Base-by-base conservation (phyloP, 2,797 vertebrate genomes). In the Coregonus suidteri region DNA sequence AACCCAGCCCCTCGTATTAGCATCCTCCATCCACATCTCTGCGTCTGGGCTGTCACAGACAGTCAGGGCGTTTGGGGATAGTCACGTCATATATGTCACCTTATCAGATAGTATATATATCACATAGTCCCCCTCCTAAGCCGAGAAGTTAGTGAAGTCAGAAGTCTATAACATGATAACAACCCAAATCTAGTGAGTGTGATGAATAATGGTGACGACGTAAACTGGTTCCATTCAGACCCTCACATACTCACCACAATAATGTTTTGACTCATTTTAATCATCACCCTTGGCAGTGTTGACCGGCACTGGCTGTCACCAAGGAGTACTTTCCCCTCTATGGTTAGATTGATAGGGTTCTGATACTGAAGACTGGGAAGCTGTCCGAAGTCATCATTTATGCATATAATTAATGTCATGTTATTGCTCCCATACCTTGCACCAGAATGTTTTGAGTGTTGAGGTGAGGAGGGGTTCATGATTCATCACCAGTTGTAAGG, bases 241-340 rank as follows among this genome's bases (percentile, higher is more conserved):
- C 16, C 4, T 31, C 30, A 15, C 15, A 25, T 15, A 66, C 15
- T 4, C 13, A 47, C 20, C 4, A 59, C 66, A 71, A n/a, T 14
- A 34, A 34, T 30, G 1, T 65, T 86, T 56, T n/a, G 85, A 89
- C 67, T 86, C 85, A 89, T 34, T 7, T 30, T 13, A 13, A 18
- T 4, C 0, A 9, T 70, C 54, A 65, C 31, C 13, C 7, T 4
- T 15, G 9, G 5, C 66, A 35, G 1, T 68, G 53, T 73, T 79
- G 70, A 3, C 11, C 59, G 54, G 41, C 56, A 6, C n/a, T 7
- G 18, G 20, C 73, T 51, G 71, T 81, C 59, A 54, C 51, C 34
- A 20, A 70, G 16, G 31, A 37, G 1, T 2, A 54, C 13, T 54
- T 15, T 54, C 9, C 41, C 4, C 53, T 54, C 14, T 16, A 54